Conservation (phyloP, 2,888 invertebrate species). For the Pteria penguin region DNA sequence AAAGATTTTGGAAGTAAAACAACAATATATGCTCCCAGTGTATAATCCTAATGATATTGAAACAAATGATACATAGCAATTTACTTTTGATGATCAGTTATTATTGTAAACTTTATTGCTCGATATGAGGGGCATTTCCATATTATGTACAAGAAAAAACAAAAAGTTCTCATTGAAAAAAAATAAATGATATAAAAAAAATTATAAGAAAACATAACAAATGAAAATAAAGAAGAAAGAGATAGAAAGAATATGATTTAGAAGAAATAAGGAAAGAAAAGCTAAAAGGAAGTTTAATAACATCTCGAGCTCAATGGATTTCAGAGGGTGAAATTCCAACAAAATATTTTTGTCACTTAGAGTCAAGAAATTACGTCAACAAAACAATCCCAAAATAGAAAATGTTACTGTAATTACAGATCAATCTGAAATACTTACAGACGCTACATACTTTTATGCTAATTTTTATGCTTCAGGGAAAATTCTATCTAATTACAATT, state of each 20-base stretch:
- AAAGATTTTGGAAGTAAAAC: too few species aligned
- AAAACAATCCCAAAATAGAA: slow-evolving; percentile 2
- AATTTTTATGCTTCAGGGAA: neutral
- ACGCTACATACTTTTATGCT: neutral
- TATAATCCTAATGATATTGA: too few species aligned
- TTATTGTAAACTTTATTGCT: too few species aligned
- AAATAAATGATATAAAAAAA: too few species aligned
- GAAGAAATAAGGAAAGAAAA: slow-evolving; percentile 1
- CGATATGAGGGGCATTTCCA: too few species aligned
- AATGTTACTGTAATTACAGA: neutral
- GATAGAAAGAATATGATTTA: neutral
- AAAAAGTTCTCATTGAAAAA: too few species aligned
- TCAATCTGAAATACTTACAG: neutral
- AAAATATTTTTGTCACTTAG: slow-evolving; percentile 12
- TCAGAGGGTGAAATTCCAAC: neutral
- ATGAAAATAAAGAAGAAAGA: neutral
- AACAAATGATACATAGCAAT: too few species aligned
- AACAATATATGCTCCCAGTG: too few species aligned
- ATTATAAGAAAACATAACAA: too few species aligned
- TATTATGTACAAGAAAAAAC: too few species aligned
- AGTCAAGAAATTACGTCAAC: neutral
- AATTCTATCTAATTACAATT: too few species aligned
- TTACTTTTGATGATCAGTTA: too few species aligned
- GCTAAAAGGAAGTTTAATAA: neutral
- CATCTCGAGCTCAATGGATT: slow-evolving; percentile 15